Evolutionary conservation across 2,797 vertebrate genomes (phyloP).

Genomic region (Hephaestus fuliginosus): DNA sequence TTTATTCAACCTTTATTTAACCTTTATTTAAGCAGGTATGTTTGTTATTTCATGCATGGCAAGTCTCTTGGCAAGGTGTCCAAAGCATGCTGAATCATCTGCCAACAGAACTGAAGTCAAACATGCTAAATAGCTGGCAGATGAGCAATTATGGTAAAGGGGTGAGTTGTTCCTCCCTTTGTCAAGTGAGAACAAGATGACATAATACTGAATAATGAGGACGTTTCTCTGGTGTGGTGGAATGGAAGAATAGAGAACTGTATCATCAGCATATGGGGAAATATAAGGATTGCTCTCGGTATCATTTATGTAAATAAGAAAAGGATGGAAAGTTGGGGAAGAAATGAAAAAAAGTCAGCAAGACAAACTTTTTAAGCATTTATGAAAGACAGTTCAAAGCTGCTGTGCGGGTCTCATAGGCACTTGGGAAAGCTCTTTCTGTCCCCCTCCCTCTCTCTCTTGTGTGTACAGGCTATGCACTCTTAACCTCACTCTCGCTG

Average conservation of each 20-base stretch:
- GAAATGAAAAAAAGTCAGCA: not conserved
- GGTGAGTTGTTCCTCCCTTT: not conserved
- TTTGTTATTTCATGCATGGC: not conserved
- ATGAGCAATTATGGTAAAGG: not conserved
- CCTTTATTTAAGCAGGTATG: not conserved
- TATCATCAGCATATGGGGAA: not conserved
- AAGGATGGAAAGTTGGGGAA: not conserved
- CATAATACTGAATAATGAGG: not conserved
- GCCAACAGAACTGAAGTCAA: not conserved
- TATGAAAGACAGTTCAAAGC: too few relatives aligned
- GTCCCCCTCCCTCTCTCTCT: too few relatives aligned
- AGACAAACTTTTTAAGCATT: too few relatives aligned
- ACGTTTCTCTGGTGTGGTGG: not conserved
- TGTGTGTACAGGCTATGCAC: too few relatives aligned
- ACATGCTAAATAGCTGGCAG: not conserved
- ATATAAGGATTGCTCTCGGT: not conserved
- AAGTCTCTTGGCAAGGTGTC: not conserved
- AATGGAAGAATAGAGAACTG: not conserved
- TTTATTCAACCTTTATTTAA: conserved; percentile 3
- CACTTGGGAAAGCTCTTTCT: too few relatives aligned
- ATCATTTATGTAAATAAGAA: not conserved
- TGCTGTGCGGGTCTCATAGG: too few relatives aligned
- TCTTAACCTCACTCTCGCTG: too few relatives aligned
- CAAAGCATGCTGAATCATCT: not conserved
- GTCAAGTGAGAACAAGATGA: not conserved